phyloP scores from a whole-genome alignment of 2,797 vertebrate genomes.

The Microhierax caerulescens region DNA sequence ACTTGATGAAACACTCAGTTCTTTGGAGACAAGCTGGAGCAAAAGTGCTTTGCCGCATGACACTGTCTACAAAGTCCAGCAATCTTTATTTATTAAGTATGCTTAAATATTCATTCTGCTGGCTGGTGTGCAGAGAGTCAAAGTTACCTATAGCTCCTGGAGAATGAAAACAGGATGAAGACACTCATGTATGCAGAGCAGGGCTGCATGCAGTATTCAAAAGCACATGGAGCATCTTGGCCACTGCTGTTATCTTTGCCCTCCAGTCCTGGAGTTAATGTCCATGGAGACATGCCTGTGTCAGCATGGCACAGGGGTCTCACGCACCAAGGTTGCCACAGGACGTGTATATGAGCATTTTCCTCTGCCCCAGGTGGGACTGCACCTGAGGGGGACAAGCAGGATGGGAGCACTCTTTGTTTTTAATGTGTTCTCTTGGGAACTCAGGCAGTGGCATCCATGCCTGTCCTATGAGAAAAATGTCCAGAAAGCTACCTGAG shows the following conservation, averaged over 20 bases:
- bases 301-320: not conserved
- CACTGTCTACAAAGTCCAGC: not conserved
- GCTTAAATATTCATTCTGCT: not conserved
- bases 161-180: not conserved
- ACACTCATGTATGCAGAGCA: not conserved
- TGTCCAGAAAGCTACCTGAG: not conserved
- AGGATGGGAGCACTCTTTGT: not conserved
- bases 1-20: not conserved
- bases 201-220: not conserved
- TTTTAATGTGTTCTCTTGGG: not conserved
- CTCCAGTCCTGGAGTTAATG: not conserved
- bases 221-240: not conserved
- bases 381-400: not conserved
- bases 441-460: not conserved
- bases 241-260: not conserved
- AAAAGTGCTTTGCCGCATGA: not conserved
- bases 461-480: fast-evolving
- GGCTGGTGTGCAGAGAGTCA: not conserved
- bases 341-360: not conserved
- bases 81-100: not conserved
- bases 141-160: not conserved
- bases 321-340: not conserved
- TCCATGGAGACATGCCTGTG: too few relatives aligned
- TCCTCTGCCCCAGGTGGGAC: not conserved
- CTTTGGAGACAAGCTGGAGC: not conserved